phyloP scores from a whole-genome alignment of 37 sponge, comb jelly and placozoan genomes.

The Bolinopsis microptera region DNA sequence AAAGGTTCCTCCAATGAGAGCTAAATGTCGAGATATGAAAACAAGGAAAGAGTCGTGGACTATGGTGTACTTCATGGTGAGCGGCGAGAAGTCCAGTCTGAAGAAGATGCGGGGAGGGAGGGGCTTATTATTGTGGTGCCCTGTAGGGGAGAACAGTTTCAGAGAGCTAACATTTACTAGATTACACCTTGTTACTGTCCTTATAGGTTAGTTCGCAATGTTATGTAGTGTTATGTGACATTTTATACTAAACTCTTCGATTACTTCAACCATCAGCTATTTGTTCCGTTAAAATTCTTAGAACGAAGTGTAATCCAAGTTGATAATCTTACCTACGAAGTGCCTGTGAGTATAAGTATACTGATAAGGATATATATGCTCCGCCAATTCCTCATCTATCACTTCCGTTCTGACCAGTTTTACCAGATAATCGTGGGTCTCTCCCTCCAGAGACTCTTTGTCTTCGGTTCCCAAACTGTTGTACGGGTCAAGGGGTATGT shows the following conservation, averaged over 20 bases:
- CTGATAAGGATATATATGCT: not conserved
- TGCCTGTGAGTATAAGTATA: not conserved
- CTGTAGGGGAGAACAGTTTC: not conserved
- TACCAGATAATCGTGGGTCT: constrained; percentile 27
- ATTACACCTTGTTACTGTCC: not conserved
- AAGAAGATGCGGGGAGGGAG: constrained; percentile 19
- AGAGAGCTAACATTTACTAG: not conserved
- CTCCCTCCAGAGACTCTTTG: not conserved
- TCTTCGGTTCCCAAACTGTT: not conserved
- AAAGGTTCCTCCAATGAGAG: not conserved
- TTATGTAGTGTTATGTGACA: too few relatives aligned
- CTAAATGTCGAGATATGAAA: constrained; percentile 3
- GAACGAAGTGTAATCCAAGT: too few relatives aligned
- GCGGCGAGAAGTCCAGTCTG: not conserved
- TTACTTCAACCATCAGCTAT: too few relatives aligned
- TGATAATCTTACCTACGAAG: constrained; percentile 7
- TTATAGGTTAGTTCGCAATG: not conserved
- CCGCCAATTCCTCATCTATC: not conserved
- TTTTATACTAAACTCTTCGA: too few relatives aligned
- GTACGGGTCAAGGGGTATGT: not conserved
- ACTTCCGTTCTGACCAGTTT: constrained; percentile 6
- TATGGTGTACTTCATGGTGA: not conserved
- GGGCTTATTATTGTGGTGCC: not conserved
- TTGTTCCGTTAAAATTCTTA: too few relatives aligned
- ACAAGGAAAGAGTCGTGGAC: not conserved